Base-by-base conservation (phyloP, 2,888 invertebrate species). In the Alloscopus bannaensis region DNA sequence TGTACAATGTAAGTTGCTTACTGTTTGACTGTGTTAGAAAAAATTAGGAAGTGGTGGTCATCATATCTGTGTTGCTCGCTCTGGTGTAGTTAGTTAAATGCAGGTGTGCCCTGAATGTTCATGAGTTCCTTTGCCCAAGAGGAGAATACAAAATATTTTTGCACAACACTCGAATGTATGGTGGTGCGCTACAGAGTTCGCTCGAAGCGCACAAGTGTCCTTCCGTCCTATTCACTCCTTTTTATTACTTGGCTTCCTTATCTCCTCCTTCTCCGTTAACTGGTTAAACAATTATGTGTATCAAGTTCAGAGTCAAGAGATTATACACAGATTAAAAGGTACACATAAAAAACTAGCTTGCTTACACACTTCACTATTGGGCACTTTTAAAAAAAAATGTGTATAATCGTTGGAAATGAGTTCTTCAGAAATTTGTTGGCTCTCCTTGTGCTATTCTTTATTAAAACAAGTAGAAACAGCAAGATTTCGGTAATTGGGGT, bases 51-150 rank as follows among this genome's bases (percentile, higher is more conserved):
- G 75, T 75, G 24, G 55, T 64, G 36, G 45, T 73, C 40, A 31
- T 60, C 28, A 6, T 4, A 18, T 11, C 31, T 18, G 40, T 31
- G 31, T n/a, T 36, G 45, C 24, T 45, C 31, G 40, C n/a, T n/a
- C n/a, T n/a, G n/a, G 50, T 52, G 45, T 59, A 52, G 40, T 45
- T n/a, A 28, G 20, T 57, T 62, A 47, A 57, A 75, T 42, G 45
- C 75, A 75, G 75, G 75, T 75, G 75, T 75, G 75, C 68, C 75
- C 60, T 68, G 75, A 75, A 65, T 73, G 65, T 65, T 73, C 73
- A 73, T 73, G 73, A 73, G 73, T 64, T 73, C 65, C 71, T 69
- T 69, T 69, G 59, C 71, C 71, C 47, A n/a, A 71, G 62, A 60
- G 71, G 60, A 70, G 26, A 70, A 72, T 26, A 52, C 13, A 47